Conservation (phyloP, 1,140 invertebrate genomes). For the Sycophila sp. region DNA sequence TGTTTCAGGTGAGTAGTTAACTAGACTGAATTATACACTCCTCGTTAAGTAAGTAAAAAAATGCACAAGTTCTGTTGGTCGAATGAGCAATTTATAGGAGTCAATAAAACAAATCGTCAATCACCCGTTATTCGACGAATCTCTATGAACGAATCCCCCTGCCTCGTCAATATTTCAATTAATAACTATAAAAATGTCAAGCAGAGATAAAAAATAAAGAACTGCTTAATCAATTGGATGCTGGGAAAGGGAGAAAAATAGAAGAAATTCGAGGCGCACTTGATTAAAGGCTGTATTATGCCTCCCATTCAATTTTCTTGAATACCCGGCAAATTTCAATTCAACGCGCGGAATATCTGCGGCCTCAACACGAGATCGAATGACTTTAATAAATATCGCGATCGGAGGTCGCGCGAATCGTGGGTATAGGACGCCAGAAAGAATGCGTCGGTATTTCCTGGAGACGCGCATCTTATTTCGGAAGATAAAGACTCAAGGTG, state of each 20-base stretch:
- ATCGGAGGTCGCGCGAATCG: too few relatives aligned
- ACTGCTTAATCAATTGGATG: background rate
- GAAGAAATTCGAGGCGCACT: background rate
- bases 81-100: too few relatives aligned
- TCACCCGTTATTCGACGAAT: too few relatives aligned
- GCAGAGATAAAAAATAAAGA: background rate
- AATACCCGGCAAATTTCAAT: constrained; percentile 3
- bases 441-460: too few relatives aligned
- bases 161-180: background rate
- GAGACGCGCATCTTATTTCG: too few relatives aligned
- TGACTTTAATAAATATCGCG: too few relatives aligned
- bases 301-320: background rate
- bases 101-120: too few relatives aligned
- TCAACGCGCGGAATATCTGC: background rate
- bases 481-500: too few relatives aligned
- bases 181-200: background rate
- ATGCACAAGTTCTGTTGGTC: background rate
- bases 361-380: too few relatives aligned
- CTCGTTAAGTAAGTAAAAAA: constrained; percentile 12
- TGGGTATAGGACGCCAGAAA: too few relatives aligned
- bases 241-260: background rate
- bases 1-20: constrained; percentile 36
- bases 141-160: background rate
- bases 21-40: constrained; percentile 10
- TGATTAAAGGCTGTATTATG: constrained; percentile 18